These are phyloP conservation scores for Tympanoctomys barrerae DNA, from an alignment of 2,797 vertebrate genomes.

Conservation along the genomic window DNA sequence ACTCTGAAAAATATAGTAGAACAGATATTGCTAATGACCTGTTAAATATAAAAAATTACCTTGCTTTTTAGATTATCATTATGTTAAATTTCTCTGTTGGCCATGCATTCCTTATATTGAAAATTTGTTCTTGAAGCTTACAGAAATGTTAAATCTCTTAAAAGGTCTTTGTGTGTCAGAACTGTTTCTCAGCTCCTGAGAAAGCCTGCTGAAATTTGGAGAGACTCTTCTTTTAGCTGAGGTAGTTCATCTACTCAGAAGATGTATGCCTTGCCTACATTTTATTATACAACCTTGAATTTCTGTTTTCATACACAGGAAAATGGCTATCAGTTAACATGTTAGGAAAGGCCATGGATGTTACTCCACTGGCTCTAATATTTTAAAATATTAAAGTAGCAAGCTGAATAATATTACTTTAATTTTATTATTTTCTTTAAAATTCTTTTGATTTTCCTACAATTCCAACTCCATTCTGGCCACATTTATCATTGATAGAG, in stretches of 20 bases:
- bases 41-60: constrained; percentile 28
- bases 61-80: constrained; percentile 37
- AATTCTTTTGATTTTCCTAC: constrained; percentile 55
- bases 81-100: not conserved
- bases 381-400: constrained; percentile 42
- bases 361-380: not conserved
- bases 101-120: not conserved
- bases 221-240: constrained; percentile 7
- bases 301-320: not conserved
- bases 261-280: not conserved
- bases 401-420: not conserved
- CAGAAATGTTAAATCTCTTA: not conserved
- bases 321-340: constrained; percentile 41
- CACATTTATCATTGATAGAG: constrained; percentile 48
- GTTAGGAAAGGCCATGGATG: not conserved
- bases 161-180: not conserved
- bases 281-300: constrained; percentile 10
- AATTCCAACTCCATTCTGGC: constrained; percentile 14
- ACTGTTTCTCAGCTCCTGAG: not conserved
- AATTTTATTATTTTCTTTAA: constrained; percentile 19
- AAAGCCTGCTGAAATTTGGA: constrained; percentile 25
- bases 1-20: constrained; percentile 30
- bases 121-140: constrained; percentile 46
- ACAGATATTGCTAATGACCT: not conserved
- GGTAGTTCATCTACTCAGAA: constrained; percentile 25